Conservation (phyloP, 2,113 vertebrate species). For the Phyllostomus discolor region DNA sequence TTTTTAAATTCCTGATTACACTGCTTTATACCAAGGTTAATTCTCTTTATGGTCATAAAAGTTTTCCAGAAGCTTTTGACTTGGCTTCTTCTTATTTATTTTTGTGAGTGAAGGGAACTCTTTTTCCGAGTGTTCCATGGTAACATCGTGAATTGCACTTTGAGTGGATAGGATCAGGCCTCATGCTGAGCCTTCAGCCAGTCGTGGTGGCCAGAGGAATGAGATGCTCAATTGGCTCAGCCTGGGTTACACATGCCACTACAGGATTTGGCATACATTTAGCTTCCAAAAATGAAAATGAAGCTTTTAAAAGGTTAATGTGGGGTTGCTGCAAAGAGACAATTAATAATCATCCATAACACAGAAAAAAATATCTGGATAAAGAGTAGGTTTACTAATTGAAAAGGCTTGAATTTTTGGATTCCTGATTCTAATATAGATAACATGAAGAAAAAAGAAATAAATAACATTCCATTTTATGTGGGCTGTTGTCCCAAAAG, state of each 20-base stretch:
- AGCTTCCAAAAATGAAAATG: neutral
- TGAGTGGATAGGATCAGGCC: neutral
- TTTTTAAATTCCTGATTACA: neutral
- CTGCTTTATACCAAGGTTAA: neutral
- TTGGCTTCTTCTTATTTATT: neutral
- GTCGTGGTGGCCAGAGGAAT: neutral
- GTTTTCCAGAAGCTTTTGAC: neutral
- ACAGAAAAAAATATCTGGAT: neutral
- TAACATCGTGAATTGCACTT: neutral
- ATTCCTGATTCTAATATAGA: neutral
- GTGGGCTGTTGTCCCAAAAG: neutral
- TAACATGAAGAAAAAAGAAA: neutral
- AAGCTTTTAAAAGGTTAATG: neutral
- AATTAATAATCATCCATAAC: neutral
- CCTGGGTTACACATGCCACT: too few species aligned
- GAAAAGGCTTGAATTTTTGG: neutral
- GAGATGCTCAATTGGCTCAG: rapidly evolving
- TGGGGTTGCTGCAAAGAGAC: neutral
- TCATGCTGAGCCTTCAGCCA: neutral
- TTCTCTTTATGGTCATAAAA: neutral
- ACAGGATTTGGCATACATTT: neutral
- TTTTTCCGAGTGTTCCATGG: neutral
- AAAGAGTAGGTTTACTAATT: neutral
- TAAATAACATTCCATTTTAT: neutral
- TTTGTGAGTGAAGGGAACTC: neutral